Evolutionary conservation across 2,797 vertebrate species (phyloP).

Genomic region (Steatocranus sp.): DNA sequence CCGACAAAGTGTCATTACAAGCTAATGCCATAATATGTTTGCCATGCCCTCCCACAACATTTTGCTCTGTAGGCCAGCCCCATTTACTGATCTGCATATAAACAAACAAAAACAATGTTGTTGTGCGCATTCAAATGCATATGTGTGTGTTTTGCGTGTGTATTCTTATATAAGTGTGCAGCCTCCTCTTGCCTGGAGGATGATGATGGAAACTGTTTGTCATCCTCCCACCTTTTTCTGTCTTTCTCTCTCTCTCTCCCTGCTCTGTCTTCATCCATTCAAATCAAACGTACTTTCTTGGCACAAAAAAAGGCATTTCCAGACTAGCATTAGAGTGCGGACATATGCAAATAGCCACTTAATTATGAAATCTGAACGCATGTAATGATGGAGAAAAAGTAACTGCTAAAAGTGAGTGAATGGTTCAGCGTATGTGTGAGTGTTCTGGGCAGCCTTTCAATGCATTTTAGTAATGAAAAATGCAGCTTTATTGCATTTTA

Average conservation of each 20-base stretch:
- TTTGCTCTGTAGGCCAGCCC: slow-evolving; percentile 8
- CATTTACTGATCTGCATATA: slow-evolving; percentile 20
- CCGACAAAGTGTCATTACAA: slow-evolving; percentile 41
- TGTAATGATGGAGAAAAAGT: neutral
- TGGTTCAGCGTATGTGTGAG: neutral
- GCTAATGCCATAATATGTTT: slow-evolving; percentile 34
- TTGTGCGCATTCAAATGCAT: neutral
- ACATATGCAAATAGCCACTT: slow-evolving; percentile 10
- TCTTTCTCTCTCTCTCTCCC: neutral
- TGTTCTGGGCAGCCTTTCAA: neutral
- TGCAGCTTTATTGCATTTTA: neutral
- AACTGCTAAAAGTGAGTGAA: neutral
- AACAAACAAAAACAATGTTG: slow-evolving; percentile 30
- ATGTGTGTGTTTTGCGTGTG: neutral
- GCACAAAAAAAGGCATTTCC: slow-evolving; percentile 12
- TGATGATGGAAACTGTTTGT: slow-evolving; percentile 61
- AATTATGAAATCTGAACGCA: slow-evolving; percentile 11
- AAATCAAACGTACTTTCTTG: slow-evolving; percentile 28
- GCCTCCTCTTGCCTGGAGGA: slow-evolving; percentile 60
- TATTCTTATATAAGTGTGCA: slow-evolving; percentile 56
- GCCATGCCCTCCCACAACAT: slow-evolving; percentile 40
- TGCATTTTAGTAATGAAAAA: neutral
- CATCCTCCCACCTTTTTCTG: slow-evolving; percentile 58
- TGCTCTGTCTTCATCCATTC: slow-evolving; percentile 35
- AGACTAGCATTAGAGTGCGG: neutral